A percentile compares a stretch with the other conserved stretches of the same genome.
These are phyloP conservation scores for Sus scrofa DNA, from an alignment of 2,113 vertebrate species.

Conservation along the genomic window DNA sequence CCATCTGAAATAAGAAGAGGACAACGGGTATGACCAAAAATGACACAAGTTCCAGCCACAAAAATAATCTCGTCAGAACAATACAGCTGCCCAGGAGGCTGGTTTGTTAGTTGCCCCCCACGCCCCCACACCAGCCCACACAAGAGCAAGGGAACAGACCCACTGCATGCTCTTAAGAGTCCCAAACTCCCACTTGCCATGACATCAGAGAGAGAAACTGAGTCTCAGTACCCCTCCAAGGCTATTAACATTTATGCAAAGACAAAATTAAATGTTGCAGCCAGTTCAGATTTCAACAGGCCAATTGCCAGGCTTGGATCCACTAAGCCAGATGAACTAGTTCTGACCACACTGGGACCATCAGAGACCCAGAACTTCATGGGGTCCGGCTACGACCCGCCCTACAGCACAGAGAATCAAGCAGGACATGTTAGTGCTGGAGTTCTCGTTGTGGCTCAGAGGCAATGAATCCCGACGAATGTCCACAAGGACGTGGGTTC, in stretches of 20 bases:
- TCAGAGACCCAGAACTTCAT: background rate
- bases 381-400: background rate
- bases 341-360: background rate
- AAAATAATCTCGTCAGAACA: background rate
- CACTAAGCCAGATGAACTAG: background rate
- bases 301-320: background rate
- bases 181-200: background rate
- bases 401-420: background rate
- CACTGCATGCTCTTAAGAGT: background rate
- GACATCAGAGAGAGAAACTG: background rate
- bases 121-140: rapidly evolving
- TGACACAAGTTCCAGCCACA: background rate
- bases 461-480: too few species aligned
- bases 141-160: background rate
- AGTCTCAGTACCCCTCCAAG: background rate
- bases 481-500: too few species aligned
- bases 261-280: background rate
- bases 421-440: background rate
- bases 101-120: background rate
- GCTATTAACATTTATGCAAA: conserved; percentile 4
- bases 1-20: conserved; percentile 89
- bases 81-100: background rate
- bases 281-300: background rate
- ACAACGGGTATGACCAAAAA: conserved; percentile 24
- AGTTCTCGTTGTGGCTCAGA: too few species aligned